Conservation (phyloP, 2,113 vertebrate species). For the Acanthisitta chloris region DNA sequence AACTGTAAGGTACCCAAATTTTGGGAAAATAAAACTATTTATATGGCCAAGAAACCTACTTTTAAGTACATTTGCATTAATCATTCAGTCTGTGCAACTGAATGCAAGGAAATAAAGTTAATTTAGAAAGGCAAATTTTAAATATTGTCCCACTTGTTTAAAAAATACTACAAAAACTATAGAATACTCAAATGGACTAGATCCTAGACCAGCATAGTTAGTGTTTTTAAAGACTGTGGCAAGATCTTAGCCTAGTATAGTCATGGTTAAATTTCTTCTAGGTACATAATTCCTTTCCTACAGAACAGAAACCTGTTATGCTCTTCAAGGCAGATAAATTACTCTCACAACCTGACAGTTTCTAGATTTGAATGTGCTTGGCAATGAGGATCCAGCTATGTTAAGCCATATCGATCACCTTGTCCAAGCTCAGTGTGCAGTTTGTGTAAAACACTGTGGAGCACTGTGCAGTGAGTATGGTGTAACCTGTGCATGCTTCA, state of each 20-base stretch:
- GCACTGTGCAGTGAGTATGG: rapidly evolving
- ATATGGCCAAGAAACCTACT: background rate
- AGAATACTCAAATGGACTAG: background rate
- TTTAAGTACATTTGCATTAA: background rate
- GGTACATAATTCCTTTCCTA: background rate
- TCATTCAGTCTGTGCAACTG: background rate
- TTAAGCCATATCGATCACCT: background rate
- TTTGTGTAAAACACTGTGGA: background rate
- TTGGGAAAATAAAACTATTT: background rate
- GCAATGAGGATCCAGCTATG: background rate
- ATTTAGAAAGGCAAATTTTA: background rate
- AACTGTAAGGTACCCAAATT: background rate
- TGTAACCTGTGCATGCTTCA: background rate
- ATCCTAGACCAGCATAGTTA: background rate
- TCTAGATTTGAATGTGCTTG: background rate
- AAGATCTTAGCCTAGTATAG: background rate
- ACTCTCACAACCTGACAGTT: background rate
- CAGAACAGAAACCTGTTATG: background rate
- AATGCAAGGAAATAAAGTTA: background rate
- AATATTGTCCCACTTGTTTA: background rate
- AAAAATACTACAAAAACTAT: background rate
- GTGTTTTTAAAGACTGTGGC: background rate
- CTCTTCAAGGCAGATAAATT: background rate
- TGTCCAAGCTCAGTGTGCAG: background rate
- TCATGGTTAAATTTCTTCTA: background rate